These are phyloP conservation scores for Molossus molossus DNA, from an alignment of 2,797 vertebrate species.

Conservation along the genomic window DNA sequence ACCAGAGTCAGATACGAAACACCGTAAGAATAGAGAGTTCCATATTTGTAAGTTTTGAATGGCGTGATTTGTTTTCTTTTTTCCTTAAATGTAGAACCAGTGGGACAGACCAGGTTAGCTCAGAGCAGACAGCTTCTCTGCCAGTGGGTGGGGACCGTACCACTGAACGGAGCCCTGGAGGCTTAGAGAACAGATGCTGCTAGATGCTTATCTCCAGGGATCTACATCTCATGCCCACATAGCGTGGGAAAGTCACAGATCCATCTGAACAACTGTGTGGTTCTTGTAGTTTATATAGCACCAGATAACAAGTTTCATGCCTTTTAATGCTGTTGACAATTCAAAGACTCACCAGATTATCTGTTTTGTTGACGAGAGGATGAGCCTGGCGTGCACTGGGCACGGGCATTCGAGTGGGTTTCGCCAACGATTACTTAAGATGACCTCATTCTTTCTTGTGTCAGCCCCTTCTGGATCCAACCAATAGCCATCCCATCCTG, in stretches of 20 bases:
- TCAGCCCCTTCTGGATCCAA: neutral
- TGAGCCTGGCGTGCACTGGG: neutral
- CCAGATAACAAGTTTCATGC: neutral
- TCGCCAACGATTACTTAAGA: neutral
- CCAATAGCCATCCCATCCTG: neutral
- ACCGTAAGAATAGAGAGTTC: neutral
- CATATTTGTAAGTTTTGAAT: neutral
- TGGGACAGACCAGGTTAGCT: neutral
- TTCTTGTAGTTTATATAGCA: neutral
- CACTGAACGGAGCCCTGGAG: neutral
- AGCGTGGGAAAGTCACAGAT: neutral
- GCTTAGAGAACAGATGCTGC: neutral
- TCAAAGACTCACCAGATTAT: neutral
- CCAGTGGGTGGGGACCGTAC: accelerated
- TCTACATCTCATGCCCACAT: neutral
- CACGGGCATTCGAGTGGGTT: neutral
- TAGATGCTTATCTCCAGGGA: neutral
- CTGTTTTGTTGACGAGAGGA: neutral
- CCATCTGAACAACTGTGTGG: neutral
- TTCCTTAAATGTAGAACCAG: neutral
- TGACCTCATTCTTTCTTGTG: neutral
- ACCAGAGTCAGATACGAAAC: neutral
- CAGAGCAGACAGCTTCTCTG: neutral
- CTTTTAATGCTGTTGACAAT: neutral
- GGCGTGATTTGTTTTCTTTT: neutral